Conservation (phyloP, 1,140 invertebrate species). For the Idris sp. region DNA sequence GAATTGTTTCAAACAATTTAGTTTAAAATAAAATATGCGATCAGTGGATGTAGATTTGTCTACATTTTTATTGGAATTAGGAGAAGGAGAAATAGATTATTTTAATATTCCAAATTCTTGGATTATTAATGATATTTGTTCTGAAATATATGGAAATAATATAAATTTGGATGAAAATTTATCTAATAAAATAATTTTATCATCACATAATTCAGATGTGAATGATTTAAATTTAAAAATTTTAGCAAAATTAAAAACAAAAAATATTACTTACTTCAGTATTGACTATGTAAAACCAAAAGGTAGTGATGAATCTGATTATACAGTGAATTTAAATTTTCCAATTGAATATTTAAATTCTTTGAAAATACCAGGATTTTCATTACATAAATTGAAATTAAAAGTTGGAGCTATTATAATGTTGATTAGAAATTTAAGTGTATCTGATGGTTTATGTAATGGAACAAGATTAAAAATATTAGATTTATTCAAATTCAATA, state of each 20-base stretch:
- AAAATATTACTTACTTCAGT: conserved; percentile 12
- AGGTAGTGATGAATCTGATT: conserved; percentile 2
- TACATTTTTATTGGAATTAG: conserved; percentile 3
- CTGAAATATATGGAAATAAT: conserved; percentile 3
- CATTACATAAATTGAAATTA: conserved; percentile 39
- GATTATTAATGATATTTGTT: conserved; percentile 3
- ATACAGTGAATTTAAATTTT: conserved; percentile 8
- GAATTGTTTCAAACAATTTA: background rate
- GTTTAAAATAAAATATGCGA: conserved; percentile 11
- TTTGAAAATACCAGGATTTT: conserved; percentile 25
- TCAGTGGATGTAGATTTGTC: background rate
- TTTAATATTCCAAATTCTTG: conserved; percentile 6
- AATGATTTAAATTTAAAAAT: conserved; percentile 1
- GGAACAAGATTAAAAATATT: conserved; percentile 33
- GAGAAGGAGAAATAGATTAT: background rate
- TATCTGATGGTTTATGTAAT: conserved; percentile 33
- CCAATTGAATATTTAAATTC: conserved; percentile 44
- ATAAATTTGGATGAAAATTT: background rate
- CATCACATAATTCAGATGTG: conserved; percentile 4
- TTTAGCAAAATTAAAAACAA: conserved; percentile 8
- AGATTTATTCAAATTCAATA: conserved; percentile 32
- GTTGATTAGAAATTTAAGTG: conserved; percentile 39
- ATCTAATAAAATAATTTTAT: conserved; percentile 1
- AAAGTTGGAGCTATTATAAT: conserved; percentile 29
- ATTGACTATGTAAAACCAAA: conserved; percentile 19